A percentile compares a stretch with the other conserved stretches of the same genome.
phyloP scores from a whole-genome alignment of 2,113 vertebrate genomes.

The Natator depressus region DNA sequence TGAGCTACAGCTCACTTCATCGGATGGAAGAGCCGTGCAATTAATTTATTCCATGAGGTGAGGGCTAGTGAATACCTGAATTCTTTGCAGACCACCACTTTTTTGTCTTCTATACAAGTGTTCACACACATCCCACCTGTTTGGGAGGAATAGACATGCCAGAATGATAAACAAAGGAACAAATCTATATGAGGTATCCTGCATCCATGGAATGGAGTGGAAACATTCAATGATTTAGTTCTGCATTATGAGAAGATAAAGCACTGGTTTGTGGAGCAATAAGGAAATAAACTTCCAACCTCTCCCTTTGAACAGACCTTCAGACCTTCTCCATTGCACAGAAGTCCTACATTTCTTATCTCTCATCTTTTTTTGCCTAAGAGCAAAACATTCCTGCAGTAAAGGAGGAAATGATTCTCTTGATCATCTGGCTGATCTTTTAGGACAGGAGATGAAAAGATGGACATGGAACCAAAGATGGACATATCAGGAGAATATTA shows the following conservation, averaged over 20 bases:
- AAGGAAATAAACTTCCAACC: not conserved
- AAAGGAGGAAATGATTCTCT: not conserved
- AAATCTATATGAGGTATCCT: not conserved
- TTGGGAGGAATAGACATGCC: not conserved
- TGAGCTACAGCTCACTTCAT: too few species aligned
- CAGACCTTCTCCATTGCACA: not conserved
- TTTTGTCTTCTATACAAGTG: not conserved
- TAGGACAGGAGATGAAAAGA: not conserved
- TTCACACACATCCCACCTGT: not conserved
- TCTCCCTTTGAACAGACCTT: accelerated
- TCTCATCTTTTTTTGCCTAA: not conserved
- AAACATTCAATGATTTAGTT: not conserved
- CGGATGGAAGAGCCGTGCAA: not conserved
- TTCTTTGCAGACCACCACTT: not conserved
- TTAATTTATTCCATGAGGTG: not conserved
- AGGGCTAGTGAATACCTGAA: not conserved
- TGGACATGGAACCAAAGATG: not conserved
- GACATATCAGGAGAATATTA: not conserved
- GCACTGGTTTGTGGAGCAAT: not conserved
- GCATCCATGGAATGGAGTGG: not conserved
- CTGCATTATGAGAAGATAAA: not conserved
- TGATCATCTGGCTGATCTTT: not conserved
- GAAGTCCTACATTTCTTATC: not conserved
- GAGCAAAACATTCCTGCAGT: not conserved
- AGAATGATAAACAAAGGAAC: conserved; percentile 13